Percentiles rank a stretch among this genome's conserved stretches.
These are phyloP conservation scores for Sphyrna mokarran DNA, from an alignment of 2,113 vertebrate genomes.

Conservation along the genomic window DNA sequence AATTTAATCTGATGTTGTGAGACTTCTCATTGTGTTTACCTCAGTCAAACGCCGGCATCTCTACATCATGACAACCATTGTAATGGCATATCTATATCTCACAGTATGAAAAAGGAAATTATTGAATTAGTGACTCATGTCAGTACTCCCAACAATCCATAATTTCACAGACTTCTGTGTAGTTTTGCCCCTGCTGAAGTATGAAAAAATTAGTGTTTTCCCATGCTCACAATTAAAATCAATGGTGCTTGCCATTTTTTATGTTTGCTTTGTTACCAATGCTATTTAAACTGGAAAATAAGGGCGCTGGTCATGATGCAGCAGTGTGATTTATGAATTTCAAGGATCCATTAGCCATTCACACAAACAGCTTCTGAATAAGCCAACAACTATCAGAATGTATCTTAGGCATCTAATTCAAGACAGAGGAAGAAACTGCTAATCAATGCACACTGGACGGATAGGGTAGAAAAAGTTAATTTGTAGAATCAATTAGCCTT, in stretches of 20 bases:
- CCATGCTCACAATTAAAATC: not conserved
- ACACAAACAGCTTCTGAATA: not conserved
- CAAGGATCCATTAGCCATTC: not conserved
- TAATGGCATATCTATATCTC: not conserved
- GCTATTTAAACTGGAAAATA: not conserved
- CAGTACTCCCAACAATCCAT: not conserved
- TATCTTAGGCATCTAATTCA: not conserved
- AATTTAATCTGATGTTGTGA: too few species aligned
- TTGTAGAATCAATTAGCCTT: slow-evolving; percentile 74
- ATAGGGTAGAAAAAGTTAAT: slow-evolving; percentile 86
- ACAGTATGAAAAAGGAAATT: not conserved
- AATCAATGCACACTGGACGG: slow-evolving; percentile 72
- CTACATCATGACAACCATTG: not conserved
- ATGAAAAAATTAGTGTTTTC: not conserved
- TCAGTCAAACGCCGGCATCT: too few species aligned
- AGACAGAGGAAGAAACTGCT: slow-evolving; percentile 79
- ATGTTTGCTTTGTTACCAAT: too few species aligned
- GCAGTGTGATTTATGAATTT: not conserved
- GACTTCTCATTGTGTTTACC: too few species aligned
- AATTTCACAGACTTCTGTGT: too few species aligned
- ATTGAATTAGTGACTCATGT: not conserved
- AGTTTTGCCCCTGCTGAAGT: too few species aligned
- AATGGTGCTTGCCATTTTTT: not conserved
- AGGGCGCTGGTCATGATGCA: not conserved
- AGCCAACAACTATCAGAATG: not conserved